Base-by-base conservation (phyloP, 1,140 invertebrate genomes). In the Lamellibrachia luymesi region DNA sequence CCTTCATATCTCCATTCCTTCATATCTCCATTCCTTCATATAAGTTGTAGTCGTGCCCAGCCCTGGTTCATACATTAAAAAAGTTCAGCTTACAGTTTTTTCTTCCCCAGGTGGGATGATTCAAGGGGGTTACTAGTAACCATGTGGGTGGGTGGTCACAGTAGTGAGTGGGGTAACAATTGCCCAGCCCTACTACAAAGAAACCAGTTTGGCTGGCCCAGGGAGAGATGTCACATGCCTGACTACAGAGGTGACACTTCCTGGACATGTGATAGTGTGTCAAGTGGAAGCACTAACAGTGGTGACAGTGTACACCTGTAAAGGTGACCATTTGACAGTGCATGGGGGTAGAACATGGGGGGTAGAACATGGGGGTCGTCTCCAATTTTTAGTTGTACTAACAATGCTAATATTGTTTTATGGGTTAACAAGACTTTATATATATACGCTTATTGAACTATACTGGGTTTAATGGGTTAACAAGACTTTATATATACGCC, bases 291-390 rank as follows among this genome's bases (percentile, higher is more conserved):
- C 64, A 80, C 64, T 80, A 17, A 80, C 17, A 22, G 13, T 80
- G 64, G 64, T 80, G 64, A 80, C 64, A 80, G 64, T 80, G 64
- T 80, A 80, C 64, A 80, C 64, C 38, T 49, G 92, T 49, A 56
- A 92, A 92, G 92, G 92, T 92, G 92, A 50, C 1, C 50, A 90
- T 10, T 64, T 56, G 50, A 56, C 50, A 92, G 27, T 64, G 8
- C 91, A 56, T 92, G 56, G 80, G 1, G 64, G 8, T 80, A 22
- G 64, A 80, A 80, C 0, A 80, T 80, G 1, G 50, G 80, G 1
- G 64, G 8, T 80, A 22, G 64, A 80, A 80, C 0, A 80, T 80
- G 1, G 64, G 64, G 64, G 1, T 22, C 13, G 17, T 80, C 64
- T 80, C 64, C 13, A 4, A 80, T 80, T 80, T 80, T 4, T 80